phyloP scores from a whole-genome alignment of 1,140 invertebrate species.

The Drosophila ananassae region DNA sequence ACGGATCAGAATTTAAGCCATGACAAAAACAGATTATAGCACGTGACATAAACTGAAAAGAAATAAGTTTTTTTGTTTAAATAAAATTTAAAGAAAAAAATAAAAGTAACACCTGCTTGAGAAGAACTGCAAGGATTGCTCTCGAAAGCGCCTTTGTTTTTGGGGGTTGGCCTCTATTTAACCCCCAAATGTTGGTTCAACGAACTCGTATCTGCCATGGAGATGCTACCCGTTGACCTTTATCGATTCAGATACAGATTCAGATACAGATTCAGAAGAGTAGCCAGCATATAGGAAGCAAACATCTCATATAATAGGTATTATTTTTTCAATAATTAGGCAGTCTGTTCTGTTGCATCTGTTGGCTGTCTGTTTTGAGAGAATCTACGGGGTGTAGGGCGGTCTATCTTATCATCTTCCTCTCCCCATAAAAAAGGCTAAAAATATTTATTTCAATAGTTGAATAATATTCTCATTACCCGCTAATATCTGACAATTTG shows the following conservation, averaged over 20 bases:
- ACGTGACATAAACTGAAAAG: slow-evolving; percentile 55
- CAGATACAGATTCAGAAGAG: neutral
- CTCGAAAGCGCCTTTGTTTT: slow-evolving; percentile 20
- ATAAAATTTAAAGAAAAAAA: neutral
- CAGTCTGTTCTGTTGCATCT: slow-evolving; percentile 46
- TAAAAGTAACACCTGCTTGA: slow-evolving; percentile 44
- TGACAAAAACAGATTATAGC: slow-evolving; percentile 41
- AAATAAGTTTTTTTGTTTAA: neutral
- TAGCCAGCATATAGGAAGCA: slow-evolving; percentile 31
- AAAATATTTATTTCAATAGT: neutral
- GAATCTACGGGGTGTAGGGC: too few species aligned
- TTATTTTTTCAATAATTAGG: slow-evolving; percentile 63
- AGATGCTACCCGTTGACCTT: slow-evolving; percentile 38
- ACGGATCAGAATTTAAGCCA: slow-evolving; percentile 25
- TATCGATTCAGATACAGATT: slow-evolving; percentile 28
- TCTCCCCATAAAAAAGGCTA: too few species aligned
- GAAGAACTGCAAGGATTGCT: slow-evolving; percentile 12
- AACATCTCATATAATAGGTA: slow-evolving; percentile 30
- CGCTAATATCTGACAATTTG: neutral
- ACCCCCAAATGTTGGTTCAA: slow-evolving; percentile 43
- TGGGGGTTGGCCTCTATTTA: slow-evolving; percentile 43
- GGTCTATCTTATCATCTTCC: neutral
- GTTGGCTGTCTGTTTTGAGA: slow-evolving; percentile 36
- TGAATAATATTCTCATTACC: neutral
- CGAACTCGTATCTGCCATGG: slow-evolving; percentile 31